phyloP scores from a whole-genome alignment of 1,140 invertebrate species.

The Drosophila pandora region DNA sequence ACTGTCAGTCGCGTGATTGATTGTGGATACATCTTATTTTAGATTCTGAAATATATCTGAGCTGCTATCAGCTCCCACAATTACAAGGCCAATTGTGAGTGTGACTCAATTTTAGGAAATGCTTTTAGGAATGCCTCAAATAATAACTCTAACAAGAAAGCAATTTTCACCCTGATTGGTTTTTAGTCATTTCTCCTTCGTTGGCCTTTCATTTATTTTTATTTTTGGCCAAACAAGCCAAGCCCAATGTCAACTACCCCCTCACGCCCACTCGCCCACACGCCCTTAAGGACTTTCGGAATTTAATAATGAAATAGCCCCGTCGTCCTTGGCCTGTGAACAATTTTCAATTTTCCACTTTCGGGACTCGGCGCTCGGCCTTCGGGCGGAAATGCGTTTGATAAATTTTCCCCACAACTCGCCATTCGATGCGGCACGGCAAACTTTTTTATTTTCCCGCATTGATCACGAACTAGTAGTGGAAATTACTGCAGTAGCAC shows the following conservation, averaged over 20 bases:
- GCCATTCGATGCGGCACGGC: slow-evolving; percentile 26
- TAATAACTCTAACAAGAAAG: slow-evolving; percentile 40
- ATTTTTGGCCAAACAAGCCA: slow-evolving; percentile 52
- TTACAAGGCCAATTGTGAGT: slow-evolving; percentile 1
- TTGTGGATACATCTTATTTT: slow-evolving; percentile 35
- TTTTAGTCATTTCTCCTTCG: slow-evolving; percentile 65
- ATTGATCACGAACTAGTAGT: slow-evolving; percentile 28
- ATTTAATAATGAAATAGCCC: slow-evolving; percentile 81
- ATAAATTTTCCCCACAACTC: slow-evolving; percentile 52
- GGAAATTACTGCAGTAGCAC: slow-evolving; percentile 29
- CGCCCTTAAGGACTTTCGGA: slow-evolving; percentile 56
- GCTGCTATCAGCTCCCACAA: slow-evolving; percentile 4
- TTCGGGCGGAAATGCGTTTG: slow-evolving; percentile 57
- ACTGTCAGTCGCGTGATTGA: slow-evolving; percentile 47
- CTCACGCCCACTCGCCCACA: background rate
- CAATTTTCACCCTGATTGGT: slow-evolving; percentile 81
- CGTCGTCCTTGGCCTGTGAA: slow-evolving; percentile 47
- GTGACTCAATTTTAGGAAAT: slow-evolving; percentile 59
- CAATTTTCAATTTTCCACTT: slow-evolving; percentile 58
- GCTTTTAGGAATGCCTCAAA: slow-evolving; percentile 32
- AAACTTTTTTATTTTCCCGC: slow-evolving; percentile 43
- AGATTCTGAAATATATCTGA: background rate
- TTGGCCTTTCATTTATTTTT: slow-evolving; percentile 64
- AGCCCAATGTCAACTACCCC: slow-evolving; percentile 69
- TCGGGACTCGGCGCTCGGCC: slow-evolving; percentile 42